Evolutionary conservation across 2,888 invertebrate species (phyloP), one percentile per base, ranked within the genome.

Genomic region (Sacculina carcini): DNA sequence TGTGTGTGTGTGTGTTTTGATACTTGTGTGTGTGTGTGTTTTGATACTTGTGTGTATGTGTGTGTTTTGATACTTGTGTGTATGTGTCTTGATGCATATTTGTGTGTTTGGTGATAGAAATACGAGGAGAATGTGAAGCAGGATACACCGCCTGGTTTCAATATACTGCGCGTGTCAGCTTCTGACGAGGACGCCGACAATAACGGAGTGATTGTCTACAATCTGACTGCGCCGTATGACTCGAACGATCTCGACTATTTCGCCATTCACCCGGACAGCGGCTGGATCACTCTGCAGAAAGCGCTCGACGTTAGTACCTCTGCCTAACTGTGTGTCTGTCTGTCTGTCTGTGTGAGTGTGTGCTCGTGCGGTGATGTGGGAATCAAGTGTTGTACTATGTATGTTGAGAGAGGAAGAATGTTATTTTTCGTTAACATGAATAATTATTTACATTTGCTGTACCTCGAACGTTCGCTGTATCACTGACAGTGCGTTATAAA

Each of bases 171-270:
- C 62, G 89, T 92, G 28, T 92, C 90, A 19, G 90, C 92, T 55
- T 90, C 89, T 40, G 90, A 90, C 65, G 90, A 90, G 67, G 94
- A 94, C 71, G 87, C 89, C 32, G 92, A 92, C 63, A 84, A 85
- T 65, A 96, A 96, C 66, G 90, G 92, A 24, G 87, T 86, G 52
- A 89, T 92, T 62, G 77, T 84, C 16, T 92, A 90, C 65, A 82
- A 85, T 40, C 69, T 92, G 60, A 86, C 81, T 61, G 84, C 89
- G 38, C 83, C 85, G 2, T 79, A 79, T 61, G 85, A 87, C 66
- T 79, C 83, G 12, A 77, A 79, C 51, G 85, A 86, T 67, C 74
- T 90, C 62, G 86, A 89, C 64, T 89, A 92, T 69, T 96, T 98
- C 67, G 83, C 84, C 66, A 89, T 96, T 60, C 90, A 92, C 69